Conservation (phyloP, 2,888 invertebrate genomes). For the Steinernema carpocapsae region DNA sequence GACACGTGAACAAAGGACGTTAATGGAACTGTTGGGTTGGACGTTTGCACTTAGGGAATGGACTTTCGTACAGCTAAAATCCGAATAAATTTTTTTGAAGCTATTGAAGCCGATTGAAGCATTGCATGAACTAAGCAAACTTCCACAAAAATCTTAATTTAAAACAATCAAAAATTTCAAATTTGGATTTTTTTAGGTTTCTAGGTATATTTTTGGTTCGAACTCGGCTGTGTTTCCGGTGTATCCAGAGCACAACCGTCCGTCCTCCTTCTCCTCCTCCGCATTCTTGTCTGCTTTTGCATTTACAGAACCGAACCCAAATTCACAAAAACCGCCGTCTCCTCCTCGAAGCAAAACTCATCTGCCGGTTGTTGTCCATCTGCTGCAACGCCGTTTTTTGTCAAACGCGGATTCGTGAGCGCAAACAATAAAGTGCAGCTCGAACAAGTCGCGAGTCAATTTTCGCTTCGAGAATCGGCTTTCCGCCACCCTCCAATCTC, state of each 20-base stretch:
- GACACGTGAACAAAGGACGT: neutral
- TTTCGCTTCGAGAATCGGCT: constrained; percentile 11
- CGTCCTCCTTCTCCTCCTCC: no score
- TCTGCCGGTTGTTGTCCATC: neutral
- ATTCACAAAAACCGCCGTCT: neutral
- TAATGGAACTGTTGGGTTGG: neutral
- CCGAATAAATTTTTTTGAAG: neutral
- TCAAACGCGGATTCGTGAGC: neutral
- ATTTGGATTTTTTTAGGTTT: neutral
- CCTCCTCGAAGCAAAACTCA: neutral
- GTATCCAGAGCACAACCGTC: no score
- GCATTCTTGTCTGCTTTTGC: no score
- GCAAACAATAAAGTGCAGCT: constrained; percentile 27
- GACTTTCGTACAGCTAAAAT: neutral
- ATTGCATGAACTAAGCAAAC: neutral
- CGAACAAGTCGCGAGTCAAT: neutral
- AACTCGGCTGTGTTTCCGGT: neutral
- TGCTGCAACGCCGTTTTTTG: neutral
- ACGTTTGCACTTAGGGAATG: neutral
- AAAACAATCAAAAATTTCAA: neutral
- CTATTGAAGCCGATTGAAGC: neutral
- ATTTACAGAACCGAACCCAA: no score
- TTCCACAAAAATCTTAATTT: neutral
- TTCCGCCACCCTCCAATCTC: neutral
- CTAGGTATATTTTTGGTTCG: no score